These are phyloP conservation scores for Pogonomyrmex barbatus DNA, from an alignment of 1,140 invertebrate genomes.

Conservation along the genomic window DNA sequence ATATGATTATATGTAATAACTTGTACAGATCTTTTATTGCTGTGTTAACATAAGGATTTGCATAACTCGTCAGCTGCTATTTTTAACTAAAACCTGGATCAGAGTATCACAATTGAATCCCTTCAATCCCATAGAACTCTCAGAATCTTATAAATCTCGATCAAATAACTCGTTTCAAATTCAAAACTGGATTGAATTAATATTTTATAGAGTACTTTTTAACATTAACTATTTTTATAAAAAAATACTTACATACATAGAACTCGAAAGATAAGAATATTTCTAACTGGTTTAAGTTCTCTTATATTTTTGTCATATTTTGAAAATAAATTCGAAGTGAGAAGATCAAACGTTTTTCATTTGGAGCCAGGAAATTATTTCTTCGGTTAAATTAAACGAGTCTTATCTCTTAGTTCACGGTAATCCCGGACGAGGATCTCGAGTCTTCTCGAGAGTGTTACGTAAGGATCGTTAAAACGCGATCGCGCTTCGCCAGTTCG, in stretches of 20 bases:
- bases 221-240: background rate
- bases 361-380: background rate
- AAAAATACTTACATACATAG: background rate
- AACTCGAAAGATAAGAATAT: background rate
- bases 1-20: background rate
- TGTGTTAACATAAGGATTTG: background rate
- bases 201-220: background rate
- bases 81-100: slow-evolving; percentile 13
- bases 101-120: background rate
- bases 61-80: slow-evolving; percentile 8
- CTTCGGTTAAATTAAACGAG: background rate
- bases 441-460: slow-evolving; percentile 10
- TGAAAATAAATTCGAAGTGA: background rate
- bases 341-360: background rate
- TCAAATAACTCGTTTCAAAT: background rate
- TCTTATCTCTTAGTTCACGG: background rate
- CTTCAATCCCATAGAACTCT: background rate
- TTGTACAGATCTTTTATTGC: background rate
- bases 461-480: slow-evolving; percentile 41
- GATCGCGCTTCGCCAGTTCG: background rate
- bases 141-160: background rate
- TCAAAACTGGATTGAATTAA: background rate
- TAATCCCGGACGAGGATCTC: background rate
- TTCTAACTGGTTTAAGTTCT: background rate
- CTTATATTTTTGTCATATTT: background rate